Evolutionary conservation across 2,113 vertebrate species (phyloP).

Genomic region (Toxotes jaculatrix): DNA sequence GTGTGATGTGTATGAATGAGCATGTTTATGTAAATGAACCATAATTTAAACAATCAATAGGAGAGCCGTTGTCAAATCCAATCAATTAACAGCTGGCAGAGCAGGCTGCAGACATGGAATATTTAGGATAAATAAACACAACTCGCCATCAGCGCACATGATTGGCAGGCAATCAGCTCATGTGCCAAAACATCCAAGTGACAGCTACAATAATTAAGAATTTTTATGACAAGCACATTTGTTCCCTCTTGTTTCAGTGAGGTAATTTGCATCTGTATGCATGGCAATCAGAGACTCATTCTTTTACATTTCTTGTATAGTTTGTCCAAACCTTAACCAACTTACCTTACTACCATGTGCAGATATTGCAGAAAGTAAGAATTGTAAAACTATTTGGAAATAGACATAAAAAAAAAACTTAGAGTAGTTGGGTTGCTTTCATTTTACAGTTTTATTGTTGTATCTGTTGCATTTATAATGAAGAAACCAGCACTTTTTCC

Average conservation of each 20-base stretch:
- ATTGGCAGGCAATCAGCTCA: constrained; percentile 41
- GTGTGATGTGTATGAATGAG: neutral
- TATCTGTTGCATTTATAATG: constrained; percentile 4
- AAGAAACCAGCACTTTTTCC: neutral
- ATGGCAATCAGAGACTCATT: constrained; percentile 23
- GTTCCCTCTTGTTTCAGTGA: constrained; percentile 13
- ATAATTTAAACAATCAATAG: constrained; percentile 26
- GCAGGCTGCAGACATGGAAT: neutral
- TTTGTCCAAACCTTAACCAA: neutral
- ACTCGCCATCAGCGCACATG: constrained; percentile 7
- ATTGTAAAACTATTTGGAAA: neutral
- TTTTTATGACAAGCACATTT: constrained; percentile 17
- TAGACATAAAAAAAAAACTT: neutral
- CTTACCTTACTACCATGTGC: neutral
- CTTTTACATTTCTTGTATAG: neutral
- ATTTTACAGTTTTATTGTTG: neutral
- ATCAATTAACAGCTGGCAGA: constrained; percentile 30
- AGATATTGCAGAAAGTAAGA: neutral
- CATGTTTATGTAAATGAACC: constrained; percentile 18
- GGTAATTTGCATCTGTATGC: constrained; percentile 24
- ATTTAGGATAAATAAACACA: constrained; percentile 30
- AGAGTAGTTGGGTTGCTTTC: neutral
- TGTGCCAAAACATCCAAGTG: constrained; percentile 31
- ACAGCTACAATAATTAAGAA: constrained; percentile 18
- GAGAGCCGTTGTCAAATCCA: constrained; percentile 7